Evolutionary conservation across 1,140 invertebrate species (phyloP).

Genomic region (Caenorhabditis remanei): DNA sequence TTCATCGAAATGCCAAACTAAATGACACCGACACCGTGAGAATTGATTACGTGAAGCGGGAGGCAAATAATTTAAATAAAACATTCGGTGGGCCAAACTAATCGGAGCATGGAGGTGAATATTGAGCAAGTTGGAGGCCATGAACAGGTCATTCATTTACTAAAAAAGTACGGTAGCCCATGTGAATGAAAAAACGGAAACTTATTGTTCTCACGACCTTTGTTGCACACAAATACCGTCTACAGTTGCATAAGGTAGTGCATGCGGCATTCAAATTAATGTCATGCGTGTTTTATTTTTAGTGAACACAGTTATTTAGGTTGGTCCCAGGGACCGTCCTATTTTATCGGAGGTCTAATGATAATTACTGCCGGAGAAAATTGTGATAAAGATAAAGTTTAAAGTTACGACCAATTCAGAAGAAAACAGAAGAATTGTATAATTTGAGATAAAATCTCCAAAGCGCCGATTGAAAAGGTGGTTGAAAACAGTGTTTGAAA

Average conservation of each 20-base stretch:
- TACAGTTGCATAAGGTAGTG: neutral
- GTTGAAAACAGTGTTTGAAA: slow-evolving; percentile 6
- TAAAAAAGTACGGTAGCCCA: slow-evolving; percentile 34
- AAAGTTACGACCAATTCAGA: neutral
- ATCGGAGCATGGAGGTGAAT: slow-evolving; percentile 28
- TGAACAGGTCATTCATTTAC: slow-evolving; percentile 18
- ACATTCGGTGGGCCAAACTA: neutral
- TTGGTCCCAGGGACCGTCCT: neutral
- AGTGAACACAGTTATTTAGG: neutral
- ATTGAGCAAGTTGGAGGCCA: neutral
- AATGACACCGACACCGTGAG: slow-evolving; percentile 32
- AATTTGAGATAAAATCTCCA: slow-evolving; percentile 34
- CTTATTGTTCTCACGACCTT: slow-evolving; percentile 43
- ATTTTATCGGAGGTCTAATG: neutral
- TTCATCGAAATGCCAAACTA: neutral
- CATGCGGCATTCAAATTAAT: neutral
- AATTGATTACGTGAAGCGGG: neutral
- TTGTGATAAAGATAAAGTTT: neutral
- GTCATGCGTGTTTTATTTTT: neutral
- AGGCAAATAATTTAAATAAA: neutral
- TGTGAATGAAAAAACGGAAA: slow-evolving; percentile 25
- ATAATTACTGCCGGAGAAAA: neutral
- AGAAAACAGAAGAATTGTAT: neutral
- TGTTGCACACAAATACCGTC: slow-evolving; percentile 26
- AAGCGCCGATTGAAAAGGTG: neutral